Evolutionary conservation across 2,888 invertebrate genomes (phyloP), one percentile per base, ranked within the genome.

Genomic region (Hanleya hanleyi): DNA sequence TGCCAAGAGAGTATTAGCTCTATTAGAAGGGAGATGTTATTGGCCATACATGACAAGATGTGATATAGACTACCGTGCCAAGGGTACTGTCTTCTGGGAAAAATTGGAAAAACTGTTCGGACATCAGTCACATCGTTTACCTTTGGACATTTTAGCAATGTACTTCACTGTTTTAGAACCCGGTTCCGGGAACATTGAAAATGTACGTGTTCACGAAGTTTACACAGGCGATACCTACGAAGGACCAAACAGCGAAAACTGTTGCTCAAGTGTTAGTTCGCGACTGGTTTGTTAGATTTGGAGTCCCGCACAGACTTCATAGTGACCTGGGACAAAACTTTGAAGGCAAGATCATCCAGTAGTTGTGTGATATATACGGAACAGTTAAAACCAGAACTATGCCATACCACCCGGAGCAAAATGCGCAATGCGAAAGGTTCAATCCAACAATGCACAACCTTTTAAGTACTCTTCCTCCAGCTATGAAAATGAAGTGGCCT

Each of bases 401-500:
- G 9, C 41, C 18, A 18, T 41, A 41, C 18, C 41, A 41, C 41
- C 41, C 41, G 41, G 41, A 41, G 18, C 9, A 18, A 41, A 41
- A 41, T 41, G 41, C 9, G 9, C 18, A 41, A 41, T 41, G 18
- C 18, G 41, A 41, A 41, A 41, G 41, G 41, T 12, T 18, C 9
- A 41, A 41, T 41, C 41, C 9, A 12, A 41, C 41, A 18, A 9
- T 41, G 18, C 41, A 41, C 18, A 18, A 41, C 18, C 57, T 18
- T 12, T n/a, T 26, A 38, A 7, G 69, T 29, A 26, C 47, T 37
- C n/a, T 26, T 71, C 35, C 38, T 18, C 35, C 49, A 32, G 64
- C 71, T 7, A 22, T n/a, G 2, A 73, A 73, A 70, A 32, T n/a
- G 22, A 50, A 65, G 18, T 73, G 73, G 73, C 69, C 61, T 6